These are phyloP conservation scores for Pseudochirops cupreus DNA, from an alignment of 2,797 vertebrate genomes.

Conservation along the genomic window DNA sequence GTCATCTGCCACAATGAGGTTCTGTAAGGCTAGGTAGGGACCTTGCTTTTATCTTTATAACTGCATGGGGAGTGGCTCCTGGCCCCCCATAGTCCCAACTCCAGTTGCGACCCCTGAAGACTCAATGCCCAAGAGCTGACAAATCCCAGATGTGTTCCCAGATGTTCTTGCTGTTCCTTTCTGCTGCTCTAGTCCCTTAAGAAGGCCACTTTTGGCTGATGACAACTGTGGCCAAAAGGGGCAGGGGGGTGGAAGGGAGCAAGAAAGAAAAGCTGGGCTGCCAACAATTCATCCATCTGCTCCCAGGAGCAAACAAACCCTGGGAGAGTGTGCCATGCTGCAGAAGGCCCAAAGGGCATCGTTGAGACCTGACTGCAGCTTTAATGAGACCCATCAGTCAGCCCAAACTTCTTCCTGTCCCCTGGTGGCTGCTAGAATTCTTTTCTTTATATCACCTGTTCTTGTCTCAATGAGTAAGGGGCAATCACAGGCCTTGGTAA, in stretches of 20 bases:
- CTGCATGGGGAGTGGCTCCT: neutral
- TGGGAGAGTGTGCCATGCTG: neutral
- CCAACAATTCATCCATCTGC: neutral
- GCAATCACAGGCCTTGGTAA: conserved; percentile 37
- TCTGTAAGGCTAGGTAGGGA: conserved; percentile 22
- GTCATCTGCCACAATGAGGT: conserved; percentile 36
- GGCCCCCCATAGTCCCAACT: neutral
- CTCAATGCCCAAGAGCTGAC: neutral
- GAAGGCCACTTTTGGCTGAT: neutral
- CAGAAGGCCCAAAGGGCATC: neutral
- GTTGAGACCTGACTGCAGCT: neutral
- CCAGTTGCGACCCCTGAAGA: neutral
- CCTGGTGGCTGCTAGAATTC: conserved; percentile 7
- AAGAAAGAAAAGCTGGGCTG: neutral
- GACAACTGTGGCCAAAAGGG: neutral
- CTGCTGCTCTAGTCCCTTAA: neutral
- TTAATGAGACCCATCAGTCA: neutral
- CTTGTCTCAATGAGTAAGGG: neutral
- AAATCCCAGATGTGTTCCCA: neutral
- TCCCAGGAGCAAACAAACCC: neutral
- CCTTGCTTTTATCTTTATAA: conserved; percentile 39
- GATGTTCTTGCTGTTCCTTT: neutral
- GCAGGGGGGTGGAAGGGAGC: neutral
- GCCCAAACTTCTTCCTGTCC: conserved; percentile 17
- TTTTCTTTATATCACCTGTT: conserved; percentile 24